Evolutionary conservation across 2,797 vertebrate genomes (phyloP).

Genomic region (Gephyroberyx darwinii): DNA sequence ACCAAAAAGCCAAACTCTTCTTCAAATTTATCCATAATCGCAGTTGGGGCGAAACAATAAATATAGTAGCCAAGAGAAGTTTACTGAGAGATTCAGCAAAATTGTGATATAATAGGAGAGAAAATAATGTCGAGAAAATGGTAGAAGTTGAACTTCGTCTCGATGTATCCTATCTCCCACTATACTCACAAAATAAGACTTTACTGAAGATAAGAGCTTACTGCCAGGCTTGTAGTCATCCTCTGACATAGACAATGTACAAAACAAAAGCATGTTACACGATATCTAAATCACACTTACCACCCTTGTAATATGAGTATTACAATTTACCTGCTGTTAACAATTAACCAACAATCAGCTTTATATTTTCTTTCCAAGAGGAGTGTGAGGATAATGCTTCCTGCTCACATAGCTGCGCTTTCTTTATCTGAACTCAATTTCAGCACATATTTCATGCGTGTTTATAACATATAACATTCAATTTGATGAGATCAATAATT

Average conservation of each 20-base stretch:
- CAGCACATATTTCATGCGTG: slow-evolving; percentile 51
- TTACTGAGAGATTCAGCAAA: slow-evolving; percentile 2
- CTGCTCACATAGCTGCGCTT: slow-evolving; percentile 9
- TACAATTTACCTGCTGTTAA: slow-evolving; percentile 28
- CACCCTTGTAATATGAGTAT: slow-evolving; percentile 14
- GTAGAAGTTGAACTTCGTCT: slow-evolving; percentile 1
- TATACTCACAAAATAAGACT: slow-evolving; percentile 15
- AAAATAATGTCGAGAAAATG: neutral
- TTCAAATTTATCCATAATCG: neutral
- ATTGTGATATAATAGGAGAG: neutral
- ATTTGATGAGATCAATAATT: slow-evolving; percentile 43
- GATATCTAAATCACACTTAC: neutral
- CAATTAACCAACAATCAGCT: slow-evolving; percentile 39
- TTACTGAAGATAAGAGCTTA: slow-evolving; percentile 15
- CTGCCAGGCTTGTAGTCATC: neutral
- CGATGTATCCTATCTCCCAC: neutral
- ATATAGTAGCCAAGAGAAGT: neutral
- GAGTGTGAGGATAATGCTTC: slow-evolving; percentile 16
- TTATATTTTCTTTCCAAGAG: slow-evolving; percentile 13
- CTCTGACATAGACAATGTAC: neutral
- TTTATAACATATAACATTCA: slow-evolving; percentile 15
- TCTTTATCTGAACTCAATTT: slow-evolving; percentile 45
- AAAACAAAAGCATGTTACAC: slow-evolving; percentile 12
- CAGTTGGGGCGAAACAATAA: neutral
- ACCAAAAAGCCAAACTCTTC: slow-evolving; percentile 9